Evolutionary conservation across 35 echinoderm and acorn worm genomes (phyloP), one percentile per base, ranked within the genome.

Genomic region (Patiria miniata): DNA sequence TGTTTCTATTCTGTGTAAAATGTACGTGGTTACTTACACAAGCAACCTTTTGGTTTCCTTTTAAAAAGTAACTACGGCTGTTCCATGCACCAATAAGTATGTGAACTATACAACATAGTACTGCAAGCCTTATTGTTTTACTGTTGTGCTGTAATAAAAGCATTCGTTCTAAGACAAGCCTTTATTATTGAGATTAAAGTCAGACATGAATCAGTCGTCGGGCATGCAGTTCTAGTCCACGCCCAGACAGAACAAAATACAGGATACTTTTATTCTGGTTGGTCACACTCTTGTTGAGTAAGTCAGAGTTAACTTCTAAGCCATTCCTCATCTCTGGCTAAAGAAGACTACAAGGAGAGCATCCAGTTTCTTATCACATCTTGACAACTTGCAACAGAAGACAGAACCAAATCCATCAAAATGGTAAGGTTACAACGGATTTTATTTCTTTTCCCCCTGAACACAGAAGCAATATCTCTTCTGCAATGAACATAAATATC

Each of bases 11-110:
- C 65, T 73, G 65, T 32, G 34, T 73, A 30, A 73, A n/a, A n/a
- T n/a, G n/a, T 47, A 47, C 42, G 42, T 47, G 42, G 4, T 47
- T 47, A 47, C 42, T 47, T 47, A 47, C 12, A 47, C 42, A 47
- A 34, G 65, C 26, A 73, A 73, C 21, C 19, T 73, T 73, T 73
- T 73, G 65, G 65, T 73, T 73, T 73, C 65, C 65, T 73, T 73
- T 73, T 23, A 10, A 22, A 7, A 18, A 73, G 26, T 47, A 47
- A 6, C 42, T 12, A 9, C 26, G 65, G 26, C 65, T 73, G 2
- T 73, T 73, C 10, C 65, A 73, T 73, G 65, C 42, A 47, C 12
- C 4, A 47, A 47, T 47, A 47, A 47, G 4, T 47, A 12, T 47
- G 12, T 12, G 42, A 47, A 4, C 4, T 47, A 6, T 47, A 4